Conservation (phyloP, 2,888 invertebrate species). For the Kryphioiulus occultus region DNA sequence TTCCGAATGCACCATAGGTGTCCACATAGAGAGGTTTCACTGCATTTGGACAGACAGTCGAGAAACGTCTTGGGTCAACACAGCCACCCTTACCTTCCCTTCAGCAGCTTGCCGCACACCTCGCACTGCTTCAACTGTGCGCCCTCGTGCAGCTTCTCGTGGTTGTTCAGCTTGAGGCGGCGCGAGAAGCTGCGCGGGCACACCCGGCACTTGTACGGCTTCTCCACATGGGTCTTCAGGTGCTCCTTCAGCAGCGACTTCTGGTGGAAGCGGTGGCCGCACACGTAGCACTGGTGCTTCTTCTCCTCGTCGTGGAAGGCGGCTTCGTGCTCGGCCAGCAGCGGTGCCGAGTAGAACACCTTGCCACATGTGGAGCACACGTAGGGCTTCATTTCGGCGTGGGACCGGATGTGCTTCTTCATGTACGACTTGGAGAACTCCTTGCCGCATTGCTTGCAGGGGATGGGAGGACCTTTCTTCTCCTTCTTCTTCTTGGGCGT, state of each 20-base stretch:
- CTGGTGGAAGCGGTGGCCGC: constrained; percentile 50
- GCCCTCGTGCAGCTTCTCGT: constrained; percentile 50
- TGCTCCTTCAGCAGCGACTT: constrained; percentile 50
- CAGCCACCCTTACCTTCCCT: constrained; percentile 47
- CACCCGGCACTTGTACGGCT: constrained; percentile 49
- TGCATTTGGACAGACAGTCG: too few relatives aligned
- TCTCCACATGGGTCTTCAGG: constrained; percentile 49
- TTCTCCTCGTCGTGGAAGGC: constrained; percentile 51
- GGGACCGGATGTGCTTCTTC: constrained; percentile 50
- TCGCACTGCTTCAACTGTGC: constrained; percentile 51
- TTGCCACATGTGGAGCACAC: constrained; percentile 49
- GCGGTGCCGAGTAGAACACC: constrained; percentile 49
- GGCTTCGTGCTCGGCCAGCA: constrained; percentile 46
- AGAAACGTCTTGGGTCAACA: too few relatives aligned
- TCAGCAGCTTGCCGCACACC: constrained; percentile 47
- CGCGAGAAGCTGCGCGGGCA: constrained; percentile 50
- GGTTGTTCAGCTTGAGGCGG: constrained; percentile 51
- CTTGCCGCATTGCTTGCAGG: constrained; percentile 51
- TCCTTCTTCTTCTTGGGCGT: constrained; percentile 49
- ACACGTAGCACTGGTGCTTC: constrained; percentile 50
- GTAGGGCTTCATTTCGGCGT: constrained; percentile 51
- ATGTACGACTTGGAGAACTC: constrained; percentile 51
- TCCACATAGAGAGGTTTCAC: too few relatives aligned
- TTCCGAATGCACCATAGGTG: too few relatives aligned
- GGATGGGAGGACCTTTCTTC: constrained; percentile 49